Evolutionary conservation across 1,140 invertebrate species (phyloP).

Genomic region (Drosophila pachea): DNA sequence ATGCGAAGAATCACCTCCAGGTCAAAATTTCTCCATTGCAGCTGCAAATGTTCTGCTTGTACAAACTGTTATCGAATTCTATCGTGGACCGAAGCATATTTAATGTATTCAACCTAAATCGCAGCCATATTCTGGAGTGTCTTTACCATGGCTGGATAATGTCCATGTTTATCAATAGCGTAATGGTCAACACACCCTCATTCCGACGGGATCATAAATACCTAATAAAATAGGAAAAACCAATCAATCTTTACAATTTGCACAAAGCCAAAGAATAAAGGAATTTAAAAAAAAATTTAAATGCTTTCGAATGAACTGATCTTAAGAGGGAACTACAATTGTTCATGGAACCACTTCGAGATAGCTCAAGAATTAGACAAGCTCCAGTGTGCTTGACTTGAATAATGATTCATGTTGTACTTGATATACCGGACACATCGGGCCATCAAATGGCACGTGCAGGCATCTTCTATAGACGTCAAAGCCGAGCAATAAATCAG

Average conservation of each 20-base stretch:
- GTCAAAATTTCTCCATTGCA: neutral
- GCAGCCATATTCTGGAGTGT: conserved; percentile 25
- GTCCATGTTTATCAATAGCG: conserved; percentile 51
- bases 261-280: too few relatives aligned
- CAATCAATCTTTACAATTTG: too few relatives aligned
- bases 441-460: conserved; percentile 10
- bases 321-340: too few relatives aligned
- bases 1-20: neutral
- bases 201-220: conserved; percentile 14
- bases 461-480: conserved; percentile 3
- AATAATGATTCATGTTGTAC: conserved; percentile 6
- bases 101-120: conserved; percentile 32
- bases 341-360: too few relatives aligned
- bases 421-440: neutral
- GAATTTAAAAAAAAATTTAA: too few relatives aligned
- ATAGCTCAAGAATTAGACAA: neutral
- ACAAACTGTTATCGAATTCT: neutral
- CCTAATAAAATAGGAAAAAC: neutral
- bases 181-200: conserved; percentile 22
- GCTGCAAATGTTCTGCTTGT: conserved; percentile 47
- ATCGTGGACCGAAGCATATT: neutral
- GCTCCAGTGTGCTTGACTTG: neutral
- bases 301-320: too few relatives aligned
- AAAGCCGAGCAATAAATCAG: neutral
- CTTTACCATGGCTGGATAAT: conserved; percentile 34